Conservation (phyloP, 2,797 vertebrate genomes). For the Sebastes minor region DNA sequence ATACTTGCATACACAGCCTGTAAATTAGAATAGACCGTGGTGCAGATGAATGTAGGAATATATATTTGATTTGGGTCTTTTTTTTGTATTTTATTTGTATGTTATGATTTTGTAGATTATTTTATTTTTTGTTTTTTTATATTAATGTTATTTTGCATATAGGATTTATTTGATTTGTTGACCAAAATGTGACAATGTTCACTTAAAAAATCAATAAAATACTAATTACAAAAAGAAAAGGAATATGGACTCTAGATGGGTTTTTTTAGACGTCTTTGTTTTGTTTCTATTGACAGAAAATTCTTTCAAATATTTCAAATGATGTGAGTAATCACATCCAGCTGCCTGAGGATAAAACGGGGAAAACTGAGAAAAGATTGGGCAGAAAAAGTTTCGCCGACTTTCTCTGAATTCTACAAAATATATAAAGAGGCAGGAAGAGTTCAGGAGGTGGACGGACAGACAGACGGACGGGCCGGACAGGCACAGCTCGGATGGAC, state of each 20-base stretch:
- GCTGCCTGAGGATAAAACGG: neutral
- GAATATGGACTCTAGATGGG: neutral
- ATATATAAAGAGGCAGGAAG: constrained; percentile 6
- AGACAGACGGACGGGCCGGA: constrained; percentile 11
- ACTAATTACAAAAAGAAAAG: too few relatives aligned
- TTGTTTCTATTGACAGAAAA: neutral
- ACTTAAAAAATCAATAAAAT: too few relatives aligned
- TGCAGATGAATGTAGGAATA: too few relatives aligned
- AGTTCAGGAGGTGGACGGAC: constrained; percentile 28
- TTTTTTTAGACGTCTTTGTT: neutral
- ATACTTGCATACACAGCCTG: too few relatives aligned
- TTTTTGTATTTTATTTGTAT: too few relatives aligned
- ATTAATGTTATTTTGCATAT: too few relatives aligned
- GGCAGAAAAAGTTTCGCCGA: constrained; percentile 10
- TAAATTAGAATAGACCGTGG: too few relatives aligned
- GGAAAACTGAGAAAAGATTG: neutral
- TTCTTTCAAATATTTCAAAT: neutral
- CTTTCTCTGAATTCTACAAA: constrained; percentile 1
- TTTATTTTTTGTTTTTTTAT: too few relatives aligned
- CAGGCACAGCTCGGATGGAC: constrained; percentile 5
- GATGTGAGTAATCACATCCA: neutral
- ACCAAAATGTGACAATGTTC: too few relatives aligned
- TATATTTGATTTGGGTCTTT: too few relatives aligned
- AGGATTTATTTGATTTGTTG: too few relatives aligned
- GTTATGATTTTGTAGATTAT: too few relatives aligned